Evolutionary conservation across 2,888 invertebrate genomes (phyloP).

Genomic region (Megalurothrips usitatus): DNA sequence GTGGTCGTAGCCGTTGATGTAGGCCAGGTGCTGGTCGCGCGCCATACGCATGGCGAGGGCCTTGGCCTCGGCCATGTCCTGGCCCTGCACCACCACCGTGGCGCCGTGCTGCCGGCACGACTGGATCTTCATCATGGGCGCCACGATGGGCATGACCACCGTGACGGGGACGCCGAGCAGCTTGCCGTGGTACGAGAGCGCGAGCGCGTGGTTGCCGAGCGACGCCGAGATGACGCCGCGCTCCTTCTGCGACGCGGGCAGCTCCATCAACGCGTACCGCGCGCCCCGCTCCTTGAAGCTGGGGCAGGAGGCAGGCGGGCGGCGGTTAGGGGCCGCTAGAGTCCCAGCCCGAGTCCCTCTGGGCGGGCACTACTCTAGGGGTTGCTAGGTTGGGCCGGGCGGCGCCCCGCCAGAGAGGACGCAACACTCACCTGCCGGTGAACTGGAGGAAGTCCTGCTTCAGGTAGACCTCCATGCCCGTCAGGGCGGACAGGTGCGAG

Average conservation of each 20-base stretch:
- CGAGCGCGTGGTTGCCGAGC: conserved; percentile 89
- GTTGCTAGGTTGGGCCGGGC: too few relatives aligned
- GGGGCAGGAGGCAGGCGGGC: conserved; percentile 37
- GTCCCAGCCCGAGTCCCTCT: too few relatives aligned
- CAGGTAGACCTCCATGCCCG: conserved; percentile 82
- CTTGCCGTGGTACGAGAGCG: conserved; percentile 73
- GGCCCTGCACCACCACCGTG: conserved; percentile 74
- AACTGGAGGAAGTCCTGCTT: conserved; percentile 92
- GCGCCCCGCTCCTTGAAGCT: conserved; percentile 96
- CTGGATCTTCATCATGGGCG: conserved; percentile 93
- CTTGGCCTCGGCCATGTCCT: conserved; percentile 81
- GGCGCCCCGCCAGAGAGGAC: too few relatives aligned
- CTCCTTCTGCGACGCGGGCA: conserved; percentile 65
- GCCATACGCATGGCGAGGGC: conserved; percentile 69
- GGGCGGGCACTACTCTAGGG: too few relatives aligned
- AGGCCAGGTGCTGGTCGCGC: conserved; percentile 64
- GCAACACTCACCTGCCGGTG: conserved; percentile 84
- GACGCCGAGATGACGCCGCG: conserved; percentile 88
- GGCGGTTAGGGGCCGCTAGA: too few relatives aligned
- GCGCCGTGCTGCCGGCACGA: conserved; percentile 82
- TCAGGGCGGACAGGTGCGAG: conserved; percentile 72
- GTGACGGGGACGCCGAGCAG: conserved; percentile 66
- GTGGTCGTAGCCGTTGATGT: conserved; percentile 94
- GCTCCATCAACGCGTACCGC: conserved; percentile 72
- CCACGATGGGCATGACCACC: conserved; percentile 92